Evolutionary conservation across 2,797 vertebrate species (phyloP).

Genomic region (Neosalanx taihuensis): DNA sequence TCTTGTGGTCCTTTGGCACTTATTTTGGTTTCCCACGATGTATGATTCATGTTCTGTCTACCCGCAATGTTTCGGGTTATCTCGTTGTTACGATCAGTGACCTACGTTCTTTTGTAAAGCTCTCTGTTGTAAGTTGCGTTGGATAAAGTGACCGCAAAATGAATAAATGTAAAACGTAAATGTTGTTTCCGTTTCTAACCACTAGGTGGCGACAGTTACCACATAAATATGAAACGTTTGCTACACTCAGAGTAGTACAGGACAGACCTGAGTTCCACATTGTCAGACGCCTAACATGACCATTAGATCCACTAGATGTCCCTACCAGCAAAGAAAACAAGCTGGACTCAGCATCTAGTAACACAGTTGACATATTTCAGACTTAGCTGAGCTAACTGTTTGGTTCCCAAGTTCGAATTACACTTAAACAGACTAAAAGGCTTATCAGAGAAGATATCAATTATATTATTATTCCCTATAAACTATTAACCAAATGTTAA

Average conservation of each 20-base stretch:
- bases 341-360: not conserved
- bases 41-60: too few species aligned
- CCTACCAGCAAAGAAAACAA: not conserved
- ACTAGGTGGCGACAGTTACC: conserved; percentile 47
- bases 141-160: too few species aligned
- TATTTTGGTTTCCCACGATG: too few species aligned
- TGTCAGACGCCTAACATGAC: not conserved
- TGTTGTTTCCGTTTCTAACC: conserved; percentile 11
- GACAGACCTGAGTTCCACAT: too few species aligned
- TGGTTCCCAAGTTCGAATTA: not conserved
- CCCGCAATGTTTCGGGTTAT: too few species aligned
- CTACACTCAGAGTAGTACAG: not conserved
- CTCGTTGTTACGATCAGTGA: not conserved
- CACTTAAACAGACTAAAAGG: too few species aligned
- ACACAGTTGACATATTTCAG: not conserved
- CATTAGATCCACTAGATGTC: not conserved
- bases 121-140: too few species aligned
- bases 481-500: too few species aligned
- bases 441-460: too few species aligned
- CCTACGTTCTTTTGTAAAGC: not conserved
- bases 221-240: not conserved
- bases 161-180: too few species aligned
- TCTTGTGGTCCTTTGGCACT: too few species aligned
- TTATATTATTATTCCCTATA: too few species aligned
- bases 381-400: not conserved